Base-by-base conservation (phyloP, 2,797 vertebrate genomes). In the Simalia tracyae region DNA sequence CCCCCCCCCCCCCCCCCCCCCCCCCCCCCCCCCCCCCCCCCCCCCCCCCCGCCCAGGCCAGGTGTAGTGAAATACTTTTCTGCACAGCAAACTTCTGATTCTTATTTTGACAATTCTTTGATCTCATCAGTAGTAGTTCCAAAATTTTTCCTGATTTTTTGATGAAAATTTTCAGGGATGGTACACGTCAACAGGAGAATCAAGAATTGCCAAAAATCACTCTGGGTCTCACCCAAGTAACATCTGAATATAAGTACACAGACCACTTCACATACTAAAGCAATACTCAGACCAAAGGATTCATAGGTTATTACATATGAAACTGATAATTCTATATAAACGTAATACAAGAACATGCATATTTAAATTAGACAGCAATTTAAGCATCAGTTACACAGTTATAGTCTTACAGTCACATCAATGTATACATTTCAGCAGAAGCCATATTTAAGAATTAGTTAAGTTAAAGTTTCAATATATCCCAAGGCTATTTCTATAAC, bases 231-330 rank as follows among this genome's bases (percentile, higher is more conserved):
- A 88, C 12, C 57, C 68, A 91, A 84, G 5, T 66, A 88, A 95
- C n/a, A 95, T 97, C 6, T 90, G 87, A 72, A 72, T 72, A 72
- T 60, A 92, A 54, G 84, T 94, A 68, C 95, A 96, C 91, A 96
- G 81, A 95, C 10, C 64, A 95, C 85, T 92, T 92, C 95, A 96
- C 94, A 87, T 94, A 93, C 93, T 96, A 95, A 46, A 94, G 94
- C 90, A 90, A 90, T 6, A 96, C 31, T 72, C 87, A 95, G 92
- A 96, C 94, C 19, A 94, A 91, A 87, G 92, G 92, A 91, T 54
- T 94, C 92, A 60, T 4, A 93, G 94, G 95, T 86, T 91, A 93
- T 36, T 24, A 56, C 57, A 85, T 60, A 93, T 42, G 86, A 92
- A 93, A 81, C 66, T 94, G 87, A 92, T 88, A 63, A 72, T 87